Evolutionary conservation across 2,797 vertebrate genomes (phyloP).

Genomic region (Phyllotis vaccarum): DNA sequence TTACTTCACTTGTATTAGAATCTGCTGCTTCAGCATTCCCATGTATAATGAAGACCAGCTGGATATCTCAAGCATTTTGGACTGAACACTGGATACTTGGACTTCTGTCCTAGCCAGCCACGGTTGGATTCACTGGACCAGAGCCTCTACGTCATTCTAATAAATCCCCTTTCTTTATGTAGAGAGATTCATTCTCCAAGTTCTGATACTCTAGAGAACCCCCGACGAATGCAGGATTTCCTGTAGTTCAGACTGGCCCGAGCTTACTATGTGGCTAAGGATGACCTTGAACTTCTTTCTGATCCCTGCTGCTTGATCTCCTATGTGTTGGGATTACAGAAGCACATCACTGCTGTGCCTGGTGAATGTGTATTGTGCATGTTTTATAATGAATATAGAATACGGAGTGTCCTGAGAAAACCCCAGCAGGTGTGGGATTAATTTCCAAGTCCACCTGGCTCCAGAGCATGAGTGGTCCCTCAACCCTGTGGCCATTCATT

Average conservation of each 20-base stretch:
- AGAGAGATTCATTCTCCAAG: not conserved
- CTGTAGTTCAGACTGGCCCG: not conserved
- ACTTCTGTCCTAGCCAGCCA: not conserved
- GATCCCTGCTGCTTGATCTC: not conserved
- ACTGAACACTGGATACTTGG: not conserved
- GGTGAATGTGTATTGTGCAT: not conserved
- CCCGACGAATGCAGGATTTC: too few species aligned
- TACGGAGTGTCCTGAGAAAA: not conserved
- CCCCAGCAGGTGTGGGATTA: not conserved
- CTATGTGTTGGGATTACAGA: fast-evolving
- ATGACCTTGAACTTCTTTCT: not conserved
- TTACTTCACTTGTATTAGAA: too few species aligned
- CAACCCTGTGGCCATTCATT: not conserved
- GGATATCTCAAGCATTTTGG: not conserved
- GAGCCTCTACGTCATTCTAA: not conserved
- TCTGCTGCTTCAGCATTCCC: not conserved
- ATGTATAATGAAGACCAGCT: not conserved
- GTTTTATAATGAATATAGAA: not conserved
- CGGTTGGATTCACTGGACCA: not conserved
- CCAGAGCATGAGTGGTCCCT: not conserved
- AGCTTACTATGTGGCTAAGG: not conserved
- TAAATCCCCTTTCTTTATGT: not conserved
- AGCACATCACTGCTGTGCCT: not conserved
- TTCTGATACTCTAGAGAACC: not conserved
- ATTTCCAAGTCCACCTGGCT: not conserved